Base-by-base conservation (phyloP, 2,888 invertebrate genomes). In the Chrysomela aeneicollis region DNA sequence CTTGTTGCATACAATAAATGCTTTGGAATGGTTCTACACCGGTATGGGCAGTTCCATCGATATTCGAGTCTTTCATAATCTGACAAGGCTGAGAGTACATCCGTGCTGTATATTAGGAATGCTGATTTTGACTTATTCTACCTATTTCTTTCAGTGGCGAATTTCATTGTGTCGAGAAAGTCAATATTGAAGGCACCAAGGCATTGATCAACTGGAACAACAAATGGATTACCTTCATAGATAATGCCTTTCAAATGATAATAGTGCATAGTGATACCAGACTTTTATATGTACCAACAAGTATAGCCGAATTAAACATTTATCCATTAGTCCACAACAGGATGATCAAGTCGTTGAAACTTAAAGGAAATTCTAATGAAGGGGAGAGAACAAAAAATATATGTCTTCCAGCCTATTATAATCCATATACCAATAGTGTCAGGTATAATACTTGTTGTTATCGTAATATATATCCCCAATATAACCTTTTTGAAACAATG, bases 141-240 rank as follows among this genome's bases (percentile, higher is more conserved):
- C 5, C 5, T 52, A 19, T 59, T 66, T 69, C 21, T 51, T n/a
- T n/a, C n/a, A 76, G 76, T 9, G 76, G 73, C 10, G 51, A 58
- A 19, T 79, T 79, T 60, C 64, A 70, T 50, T 70, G 67, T 2
- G 59, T 79, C 1, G 55, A 74, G 49, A 66, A 70, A 18, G 77
- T 76, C 59, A 68, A 76, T 51, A 37, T 59, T 12, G 64, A 51
- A 12, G 71, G 61, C 10, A 57, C 67, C 35, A 46, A 50, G 21
- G 77, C 67, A 3, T 54, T 63, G 46, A 69, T 78, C 8, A 54
- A 50, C 37, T 78, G 76, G 77, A 62, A 67, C 2, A 59, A 69
- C 3, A 93, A 94, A 82, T 95, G 94, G 94, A 90, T 94, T 12
- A 87, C 93, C 0, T 95, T 93, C 82, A 88, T 95, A 85, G 95